A percentile compares a stretch with the other conserved stretches of the same genome.
Evolutionary conservation across 2,888 invertebrate species (phyloP).

Genomic region (Falcaria lacertinaria): DNA sequence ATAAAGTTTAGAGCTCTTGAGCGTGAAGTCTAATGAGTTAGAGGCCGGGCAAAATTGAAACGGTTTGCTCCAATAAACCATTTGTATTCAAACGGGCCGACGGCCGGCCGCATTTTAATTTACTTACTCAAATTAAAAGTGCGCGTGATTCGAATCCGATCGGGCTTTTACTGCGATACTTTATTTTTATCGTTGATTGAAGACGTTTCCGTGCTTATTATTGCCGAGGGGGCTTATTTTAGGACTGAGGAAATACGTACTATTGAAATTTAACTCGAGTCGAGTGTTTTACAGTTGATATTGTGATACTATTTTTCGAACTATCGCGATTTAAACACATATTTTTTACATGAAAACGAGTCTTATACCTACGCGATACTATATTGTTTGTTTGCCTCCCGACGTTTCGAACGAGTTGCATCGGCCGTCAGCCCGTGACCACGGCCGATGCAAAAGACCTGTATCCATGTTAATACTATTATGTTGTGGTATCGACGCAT

Average conservation of each 20-base stretch:
- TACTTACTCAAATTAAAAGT: conserved; percentile 76
- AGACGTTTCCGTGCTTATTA: conserved; percentile 56
- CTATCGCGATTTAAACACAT: no score
- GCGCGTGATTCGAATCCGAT: conserved; percentile 73
- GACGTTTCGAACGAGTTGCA: no score
- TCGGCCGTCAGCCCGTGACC: no score
- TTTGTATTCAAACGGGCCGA: conserved; percentile 71
- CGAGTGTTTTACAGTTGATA: conserved; percentile 14
- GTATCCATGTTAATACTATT: no score
- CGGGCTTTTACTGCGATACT: conserved; percentile 54
- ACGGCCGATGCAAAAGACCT: no score
- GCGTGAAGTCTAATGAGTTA: conserved; percentile 59
- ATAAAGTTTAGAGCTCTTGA: conserved; percentile 50
- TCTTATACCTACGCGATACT: no score
- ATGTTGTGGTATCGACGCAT: no score
- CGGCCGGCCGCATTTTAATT: conserved; percentile 75
- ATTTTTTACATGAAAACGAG: no score
- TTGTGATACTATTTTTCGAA: no score
- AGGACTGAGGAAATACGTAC: conserved; percentile 1
- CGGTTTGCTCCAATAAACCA: conserved; percentile 63
- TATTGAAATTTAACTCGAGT: background rate
- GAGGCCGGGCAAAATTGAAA: conserved; percentile 53
- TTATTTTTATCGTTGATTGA: conserved; percentile 74
- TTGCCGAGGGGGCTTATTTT: conserved; percentile 26
- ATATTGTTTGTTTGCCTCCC: no score